Conservation (phyloP, 2,113 vertebrate species). For the Ictalurus punctatus region DNA sequence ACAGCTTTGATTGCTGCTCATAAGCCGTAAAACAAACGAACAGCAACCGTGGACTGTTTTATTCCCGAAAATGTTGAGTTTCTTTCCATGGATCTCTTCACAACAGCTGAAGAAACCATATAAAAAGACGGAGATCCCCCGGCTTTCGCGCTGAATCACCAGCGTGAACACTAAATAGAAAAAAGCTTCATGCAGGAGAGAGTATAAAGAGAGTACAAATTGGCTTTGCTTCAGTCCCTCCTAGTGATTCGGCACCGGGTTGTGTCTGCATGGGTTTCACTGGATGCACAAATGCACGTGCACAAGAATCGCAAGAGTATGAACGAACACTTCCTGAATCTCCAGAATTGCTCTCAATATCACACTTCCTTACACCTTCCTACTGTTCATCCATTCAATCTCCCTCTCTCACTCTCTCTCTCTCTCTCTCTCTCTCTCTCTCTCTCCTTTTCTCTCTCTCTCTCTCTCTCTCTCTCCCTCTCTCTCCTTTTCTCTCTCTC, state of each 20-base stretch:
- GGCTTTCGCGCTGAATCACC: not conserved
- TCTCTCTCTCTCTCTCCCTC: not conserved
- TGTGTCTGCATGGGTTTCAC: conserved; percentile 25
- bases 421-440: not conserved
- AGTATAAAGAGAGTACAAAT: conserved; percentile 43
- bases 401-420: not conserved
- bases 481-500: not conserved
- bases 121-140: not conserved
- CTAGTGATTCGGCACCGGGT: conserved; percentile 24
- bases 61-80: not conserved
- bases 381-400: not conserved
- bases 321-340: not conserved
- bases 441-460: not conserved
- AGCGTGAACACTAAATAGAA: not conserved
- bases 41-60: not conserved
- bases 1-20: not conserved
- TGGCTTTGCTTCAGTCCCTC: conserved; percentile 41
- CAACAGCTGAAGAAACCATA: not conserved
- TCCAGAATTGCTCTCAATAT: conserved; percentile 5
- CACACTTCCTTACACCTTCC: not conserved
- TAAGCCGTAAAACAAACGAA: not conserved
- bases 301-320: conserved; percentile 10
- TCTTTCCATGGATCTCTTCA: not conserved
- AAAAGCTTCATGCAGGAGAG: conserved; percentile 19
- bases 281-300: not conserved